phyloP scores from a whole-genome alignment of 2,797 vertebrate species.

The Cetoscarus ocellatus region DNA sequence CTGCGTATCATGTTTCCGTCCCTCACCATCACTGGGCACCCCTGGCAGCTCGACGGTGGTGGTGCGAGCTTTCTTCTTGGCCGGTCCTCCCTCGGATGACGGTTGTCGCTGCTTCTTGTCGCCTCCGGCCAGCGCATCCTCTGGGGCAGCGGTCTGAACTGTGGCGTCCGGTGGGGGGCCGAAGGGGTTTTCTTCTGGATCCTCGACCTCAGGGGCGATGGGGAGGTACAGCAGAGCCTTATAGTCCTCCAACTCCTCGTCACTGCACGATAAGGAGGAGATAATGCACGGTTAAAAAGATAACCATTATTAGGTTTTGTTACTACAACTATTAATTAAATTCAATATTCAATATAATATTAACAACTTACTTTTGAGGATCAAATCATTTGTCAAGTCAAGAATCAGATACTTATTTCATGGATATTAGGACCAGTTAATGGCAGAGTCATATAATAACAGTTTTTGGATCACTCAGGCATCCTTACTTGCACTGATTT shows the following conservation, averaged over 20 bases:
- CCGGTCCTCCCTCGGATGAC: constrained; percentile 90
- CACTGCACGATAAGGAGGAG: constrained; percentile 77
- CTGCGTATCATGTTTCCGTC: background rate
- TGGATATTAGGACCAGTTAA: too few species aligned
- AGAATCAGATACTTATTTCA: too few species aligned
- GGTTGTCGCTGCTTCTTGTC: constrained; percentile 94
- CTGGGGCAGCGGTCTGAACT: constrained; percentile 81
- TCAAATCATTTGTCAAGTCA: too few species aligned
- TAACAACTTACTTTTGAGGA: too few species aligned
- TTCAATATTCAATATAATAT: too few species aligned
- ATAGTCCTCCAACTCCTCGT: constrained; percentile 97
- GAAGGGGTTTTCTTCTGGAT: constrained; percentile 97
- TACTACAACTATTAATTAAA: too few species aligned
- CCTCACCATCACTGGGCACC: constrained; percentile 94
- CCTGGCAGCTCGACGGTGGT: constrained; percentile 98
- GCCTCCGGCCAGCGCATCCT: constrained; percentile 81
- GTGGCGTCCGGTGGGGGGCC: constrained; percentile 93
- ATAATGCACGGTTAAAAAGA: background rate
- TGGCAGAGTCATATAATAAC: too few species aligned
- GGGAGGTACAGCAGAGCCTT: constrained; percentile 96
- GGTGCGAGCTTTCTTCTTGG: constrained; percentile 97
- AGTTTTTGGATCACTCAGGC: too few species aligned
- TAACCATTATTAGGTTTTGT: too few species aligned
- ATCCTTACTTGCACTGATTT: background rate
- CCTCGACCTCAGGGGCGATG: constrained; percentile 97